Evolutionary conservation across 2,888 invertebrate genomes (phyloP).

Genomic region (Drosophila setosimentum): DNA sequence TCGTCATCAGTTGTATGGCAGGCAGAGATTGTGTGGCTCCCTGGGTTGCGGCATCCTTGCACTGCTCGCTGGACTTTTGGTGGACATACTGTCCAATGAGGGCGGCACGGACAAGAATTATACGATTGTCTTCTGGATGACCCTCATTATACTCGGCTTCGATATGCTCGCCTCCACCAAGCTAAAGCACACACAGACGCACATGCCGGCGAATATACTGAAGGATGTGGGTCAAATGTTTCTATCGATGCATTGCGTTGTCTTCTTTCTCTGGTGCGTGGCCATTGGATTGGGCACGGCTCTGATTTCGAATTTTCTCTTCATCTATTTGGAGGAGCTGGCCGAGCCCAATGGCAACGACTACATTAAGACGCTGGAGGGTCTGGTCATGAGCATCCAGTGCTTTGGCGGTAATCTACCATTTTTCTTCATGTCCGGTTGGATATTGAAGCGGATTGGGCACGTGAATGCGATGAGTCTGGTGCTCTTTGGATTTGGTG

Average conservation of each 20-base stretch:
- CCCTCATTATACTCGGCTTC: conserved; percentile 88
- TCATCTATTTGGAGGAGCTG: conserved; percentile 93
- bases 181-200: conserved; percentile 88
- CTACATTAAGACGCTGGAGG: conserved; percentile 91
- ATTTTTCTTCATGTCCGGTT: conserved; percentile 93
- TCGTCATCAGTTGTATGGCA: conserved; percentile 91
- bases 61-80: conserved; percentile 90
- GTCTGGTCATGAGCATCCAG: conserved; percentile 91
- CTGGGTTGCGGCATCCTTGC: conserved; percentile 94
- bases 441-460: conserved; percentile 91
- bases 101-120: conserved; percentile 89
- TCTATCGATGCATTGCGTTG: conserved; percentile 88
- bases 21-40: conserved; percentile 95
- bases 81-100: conserved; percentile 90
- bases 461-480: conserved; percentile 93
- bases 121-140: conserved; percentile 91
- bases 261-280: conserved; percentile 93
- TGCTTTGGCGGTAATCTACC: conserved; percentile 94
- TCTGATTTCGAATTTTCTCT: conserved; percentile 94
- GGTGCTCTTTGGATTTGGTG: conserved; percentile 91
- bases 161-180: conserved; percentile 89
- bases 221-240: conserved; percentile 90
- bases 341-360: conserved; percentile 85
- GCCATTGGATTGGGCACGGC: conserved; percentile 94
- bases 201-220: conserved; percentile 88